phyloP scores from a whole-genome alignment of 2,888 invertebrate genomes.

The Bunonema sp. region DNA sequence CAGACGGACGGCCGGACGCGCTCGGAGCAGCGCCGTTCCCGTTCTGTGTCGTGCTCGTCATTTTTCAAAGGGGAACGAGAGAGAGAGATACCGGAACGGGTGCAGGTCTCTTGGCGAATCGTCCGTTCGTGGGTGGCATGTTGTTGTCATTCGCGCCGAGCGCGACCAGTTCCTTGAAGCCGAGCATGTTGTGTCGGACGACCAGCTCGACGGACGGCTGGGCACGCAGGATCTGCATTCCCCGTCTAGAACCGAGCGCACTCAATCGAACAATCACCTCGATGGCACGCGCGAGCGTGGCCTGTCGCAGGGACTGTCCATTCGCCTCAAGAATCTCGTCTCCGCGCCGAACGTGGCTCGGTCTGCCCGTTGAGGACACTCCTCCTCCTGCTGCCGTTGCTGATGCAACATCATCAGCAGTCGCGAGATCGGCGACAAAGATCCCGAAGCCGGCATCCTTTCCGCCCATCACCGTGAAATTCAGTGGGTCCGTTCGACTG shows the following conservation, averaged over 20 bases:
- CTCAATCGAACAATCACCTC: no score
- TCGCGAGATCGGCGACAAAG: slow-evolving; percentile 83
- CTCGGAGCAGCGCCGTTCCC: slow-evolving; percentile 2
- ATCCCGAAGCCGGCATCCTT: no score
- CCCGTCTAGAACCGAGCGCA: no score
- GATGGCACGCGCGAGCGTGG: slow-evolving; percentile 73
- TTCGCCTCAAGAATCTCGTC: slow-evolving; percentile 66
- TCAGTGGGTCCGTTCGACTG: no score
- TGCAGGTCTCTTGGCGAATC: no score
- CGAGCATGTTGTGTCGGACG: slow-evolving; percentile 81
- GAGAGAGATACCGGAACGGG: no score
- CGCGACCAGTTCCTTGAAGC: slow-evolving; percentile 39
- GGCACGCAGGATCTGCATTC: no score
- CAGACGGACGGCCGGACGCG: slow-evolving; percentile 4
- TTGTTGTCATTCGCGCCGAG: slow-evolving; percentile 7
- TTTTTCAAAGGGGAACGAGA: no score
- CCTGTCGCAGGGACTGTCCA: slow-evolving; percentile 84
- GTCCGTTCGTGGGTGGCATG: not conserved
- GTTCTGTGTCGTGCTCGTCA: slow-evolving; percentile 10
- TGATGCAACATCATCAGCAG: no score
- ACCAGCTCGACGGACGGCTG: slow-evolving; percentile 88
- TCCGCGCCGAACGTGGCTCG: slow-evolving; percentile 80
- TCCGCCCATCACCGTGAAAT: no score
- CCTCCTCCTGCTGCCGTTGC: no score
- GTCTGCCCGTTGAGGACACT: no score